Conservation (phyloP, 2,888 invertebrate genomes). For the Globia sparganii region DNA sequence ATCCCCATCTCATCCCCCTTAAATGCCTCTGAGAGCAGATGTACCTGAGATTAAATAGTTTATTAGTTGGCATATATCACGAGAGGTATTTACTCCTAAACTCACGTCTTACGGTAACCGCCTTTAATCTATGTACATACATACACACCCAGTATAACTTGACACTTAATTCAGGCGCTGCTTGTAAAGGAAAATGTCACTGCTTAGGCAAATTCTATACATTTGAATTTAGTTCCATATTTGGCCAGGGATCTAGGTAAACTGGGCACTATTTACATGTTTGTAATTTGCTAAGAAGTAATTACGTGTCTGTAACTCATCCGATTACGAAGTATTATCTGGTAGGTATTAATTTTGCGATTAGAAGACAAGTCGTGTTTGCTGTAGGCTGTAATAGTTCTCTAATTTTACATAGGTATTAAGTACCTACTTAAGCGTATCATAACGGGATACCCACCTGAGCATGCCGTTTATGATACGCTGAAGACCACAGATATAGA, state of each 20-base stretch:
- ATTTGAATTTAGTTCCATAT: slow-evolving; percentile 7
- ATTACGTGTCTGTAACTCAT: slow-evolving; percentile 36
- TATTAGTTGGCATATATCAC: slow-evolving; percentile 16
- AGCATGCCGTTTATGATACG: no score
- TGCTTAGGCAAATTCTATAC: not conserved
- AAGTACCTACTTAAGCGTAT: no score
- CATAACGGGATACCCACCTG: no score
- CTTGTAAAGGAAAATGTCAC: not conserved
- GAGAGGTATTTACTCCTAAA: slow-evolving; percentile 29
- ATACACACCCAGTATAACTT: slow-evolving; percentile 9
- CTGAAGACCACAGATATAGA: no score
- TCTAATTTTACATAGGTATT: no score
- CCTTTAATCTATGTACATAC: slow-evolving; percentile 18
- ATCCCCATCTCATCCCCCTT: not conserved
- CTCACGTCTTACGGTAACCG: slow-evolving; percentile 40
- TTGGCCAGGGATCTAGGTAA: slow-evolving; percentile 18
- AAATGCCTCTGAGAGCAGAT: slow-evolving; percentile 7
- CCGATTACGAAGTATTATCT: slow-evolving; percentile 14
- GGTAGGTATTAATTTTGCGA: slow-evolving; percentile 29
- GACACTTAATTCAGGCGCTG: slow-evolving; percentile 13
- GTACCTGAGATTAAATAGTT: slow-evolving; percentile 32
- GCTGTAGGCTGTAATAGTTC: not conserved
- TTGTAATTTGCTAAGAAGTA: slow-evolving; percentile 31
- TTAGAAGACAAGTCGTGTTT: slow-evolving; percentile 18
- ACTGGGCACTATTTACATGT: slow-evolving; percentile 14